A percentile compares a stretch with the other conserved stretches of the same genome.
Evolutionary conservation across 2,888 invertebrate species (phyloP).

Genomic region (Drosophila austrosaltans): DNA sequence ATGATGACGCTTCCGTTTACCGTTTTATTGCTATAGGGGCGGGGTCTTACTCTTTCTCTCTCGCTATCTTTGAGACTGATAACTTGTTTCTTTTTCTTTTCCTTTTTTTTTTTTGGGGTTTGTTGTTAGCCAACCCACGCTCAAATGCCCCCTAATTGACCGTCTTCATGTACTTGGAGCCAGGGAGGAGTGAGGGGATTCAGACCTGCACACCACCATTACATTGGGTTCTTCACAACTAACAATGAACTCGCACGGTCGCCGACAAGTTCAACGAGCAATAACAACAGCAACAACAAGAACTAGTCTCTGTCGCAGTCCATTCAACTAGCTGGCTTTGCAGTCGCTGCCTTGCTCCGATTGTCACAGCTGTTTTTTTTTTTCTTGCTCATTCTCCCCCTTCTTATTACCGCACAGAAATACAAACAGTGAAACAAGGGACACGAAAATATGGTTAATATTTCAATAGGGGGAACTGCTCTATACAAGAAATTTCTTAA

Average conservation of each 20-base stretch:
- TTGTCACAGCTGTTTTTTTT: slow-evolving; percentile 60
- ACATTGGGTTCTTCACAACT: slow-evolving; percentile 30
- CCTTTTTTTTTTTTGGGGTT: not conserved
- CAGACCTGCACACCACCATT: not conserved
- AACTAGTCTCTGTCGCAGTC: slow-evolving; percentile 41
- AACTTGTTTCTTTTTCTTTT: slow-evolving; percentile 50
- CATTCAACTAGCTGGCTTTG: slow-evolving; percentile 58
- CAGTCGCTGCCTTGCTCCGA: slow-evolving; percentile 34
- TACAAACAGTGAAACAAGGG: no score
- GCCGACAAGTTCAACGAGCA: slow-evolving; percentile 61
- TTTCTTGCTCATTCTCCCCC: not conserved
- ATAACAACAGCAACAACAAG: slow-evolving; percentile 20
- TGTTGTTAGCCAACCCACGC: slow-evolving; percentile 24
- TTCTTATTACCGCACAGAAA: no score
- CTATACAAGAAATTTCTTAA: no score
- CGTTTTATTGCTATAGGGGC: slow-evolving; percentile 42
- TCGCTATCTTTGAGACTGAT: slow-evolving; percentile 38
- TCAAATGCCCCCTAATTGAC: slow-evolving; percentile 62
- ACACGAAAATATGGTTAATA: no score
- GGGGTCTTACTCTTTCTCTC: not conserved
- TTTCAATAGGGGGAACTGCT: no score
- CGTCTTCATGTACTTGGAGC: slow-evolving; percentile 44
- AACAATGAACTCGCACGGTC: slow-evolving; percentile 53
- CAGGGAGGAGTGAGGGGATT: slow-evolving; percentile 4
- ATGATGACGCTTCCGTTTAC: slow-evolving; percentile 61